A percentile compares a stretch with the other conserved stretches of the same genome.
phyloP scores from a whole-genome alignment of 2,113 vertebrate genomes.

The Australoheros scitulus region DNA sequence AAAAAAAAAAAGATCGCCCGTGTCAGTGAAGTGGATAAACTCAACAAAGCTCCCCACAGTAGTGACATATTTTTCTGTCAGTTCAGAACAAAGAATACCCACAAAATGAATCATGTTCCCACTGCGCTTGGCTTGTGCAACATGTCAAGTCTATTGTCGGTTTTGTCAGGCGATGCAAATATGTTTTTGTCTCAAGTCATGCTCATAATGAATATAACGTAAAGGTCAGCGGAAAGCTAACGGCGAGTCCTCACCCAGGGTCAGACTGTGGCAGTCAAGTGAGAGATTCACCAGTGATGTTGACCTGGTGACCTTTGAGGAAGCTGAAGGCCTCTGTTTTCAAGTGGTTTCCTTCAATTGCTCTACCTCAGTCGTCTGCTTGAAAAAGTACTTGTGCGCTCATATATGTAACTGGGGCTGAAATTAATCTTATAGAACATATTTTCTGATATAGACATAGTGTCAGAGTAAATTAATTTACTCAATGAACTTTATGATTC shows the following conservation, averaged over 20 bases:
- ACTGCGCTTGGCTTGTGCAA: conserved; percentile 36
- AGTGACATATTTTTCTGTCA: conserved; percentile 29
- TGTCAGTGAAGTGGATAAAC: conserved; percentile 8
- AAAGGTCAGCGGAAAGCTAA: conserved; percentile 54
- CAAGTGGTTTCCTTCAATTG: not conserved
- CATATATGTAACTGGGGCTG: not conserved
- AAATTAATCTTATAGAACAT: not conserved
- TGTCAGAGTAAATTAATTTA: not conserved
- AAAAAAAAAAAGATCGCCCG: not conserved
- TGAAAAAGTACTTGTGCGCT: not conserved
- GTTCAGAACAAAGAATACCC: conserved; percentile 35
- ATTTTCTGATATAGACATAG: not conserved
- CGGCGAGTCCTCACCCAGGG: conserved; percentile 56
- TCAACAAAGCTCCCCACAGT: conserved; percentile 21
- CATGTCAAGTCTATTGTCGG: conserved; percentile 21
- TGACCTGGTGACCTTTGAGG: conserved; percentile 39
- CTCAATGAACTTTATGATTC: not conserved
- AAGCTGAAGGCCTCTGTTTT: not conserved
- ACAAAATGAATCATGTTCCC: conserved; percentile 30
- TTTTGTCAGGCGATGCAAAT: conserved; percentile 37
- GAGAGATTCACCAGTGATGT: conserved; percentile 57
- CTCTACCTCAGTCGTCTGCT: not conserved
- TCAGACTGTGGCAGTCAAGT: conserved; percentile 61
- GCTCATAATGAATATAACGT: conserved; percentile 43
- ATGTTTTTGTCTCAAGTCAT: conserved; percentile 37